Conservation (phyloP, 1,140 invertebrate genomes). For the Drosophila nasuta region DNA sequence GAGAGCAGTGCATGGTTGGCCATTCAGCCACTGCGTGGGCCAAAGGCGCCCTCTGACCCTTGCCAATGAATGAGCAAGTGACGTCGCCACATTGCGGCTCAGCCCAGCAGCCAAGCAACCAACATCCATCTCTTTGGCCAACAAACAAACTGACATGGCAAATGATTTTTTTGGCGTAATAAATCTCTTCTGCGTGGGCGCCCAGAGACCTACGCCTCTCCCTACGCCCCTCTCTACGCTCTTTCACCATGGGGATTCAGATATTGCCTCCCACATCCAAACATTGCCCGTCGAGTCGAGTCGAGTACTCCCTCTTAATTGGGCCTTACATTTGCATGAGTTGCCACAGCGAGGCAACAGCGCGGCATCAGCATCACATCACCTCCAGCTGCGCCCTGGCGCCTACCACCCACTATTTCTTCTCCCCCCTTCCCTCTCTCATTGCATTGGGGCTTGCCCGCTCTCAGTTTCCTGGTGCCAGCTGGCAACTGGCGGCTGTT, state of each 20-base stretch:
- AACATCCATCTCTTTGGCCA: conserved; percentile 8
- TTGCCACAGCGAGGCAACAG: not conserved
- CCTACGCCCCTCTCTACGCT: not conserved
- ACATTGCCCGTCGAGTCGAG: not conserved
- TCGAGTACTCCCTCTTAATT: conserved; percentile 29
- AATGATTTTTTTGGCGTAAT: conserved; percentile 38
- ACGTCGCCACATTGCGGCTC: conserved; percentile 18
- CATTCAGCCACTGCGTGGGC: conserved; percentile 28
- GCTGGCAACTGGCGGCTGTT: conserved; percentile 21
- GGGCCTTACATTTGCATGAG: conserved; percentile 25
- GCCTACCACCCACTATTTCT: conserved; percentile 38
- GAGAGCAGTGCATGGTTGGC: not conserved
- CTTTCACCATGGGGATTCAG: conserved; percentile 22
- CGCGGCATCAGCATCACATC: not conserved
- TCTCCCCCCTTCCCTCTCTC: not conserved
- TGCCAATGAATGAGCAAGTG: conserved; percentile 11
- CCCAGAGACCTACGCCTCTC: conserved; percentile 11
- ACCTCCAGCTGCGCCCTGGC: conserved; percentile 41
- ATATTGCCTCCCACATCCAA: conserved; percentile 9
- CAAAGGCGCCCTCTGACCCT: not conserved
- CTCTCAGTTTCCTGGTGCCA: conserved; percentile 14
- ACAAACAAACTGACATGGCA: conserved; percentile 42
- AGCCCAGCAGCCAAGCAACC: not conserved
- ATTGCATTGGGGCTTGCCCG: conserved; percentile 5
- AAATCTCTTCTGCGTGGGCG: conserved; percentile 50